A percentile compares a stretch with the other conserved stretches of the same genome.
Evolutionary conservation across 2,113 vertebrate species (phyloP).

Genomic region (Sula dactylatra): DNA sequence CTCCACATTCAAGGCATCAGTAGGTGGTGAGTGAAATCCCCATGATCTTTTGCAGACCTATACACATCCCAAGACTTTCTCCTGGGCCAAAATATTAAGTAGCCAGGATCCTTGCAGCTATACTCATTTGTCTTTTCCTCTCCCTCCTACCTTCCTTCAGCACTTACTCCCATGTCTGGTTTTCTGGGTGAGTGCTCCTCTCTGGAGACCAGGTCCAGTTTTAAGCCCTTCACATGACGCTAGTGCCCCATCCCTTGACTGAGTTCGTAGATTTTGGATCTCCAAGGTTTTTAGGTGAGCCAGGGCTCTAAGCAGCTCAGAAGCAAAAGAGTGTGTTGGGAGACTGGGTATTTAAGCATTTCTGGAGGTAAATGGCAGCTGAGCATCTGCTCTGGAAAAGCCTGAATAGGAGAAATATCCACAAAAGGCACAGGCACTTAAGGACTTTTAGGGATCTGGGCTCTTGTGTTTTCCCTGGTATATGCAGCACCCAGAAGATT

Average conservation of each 20-base stretch:
- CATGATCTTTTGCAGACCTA: neutral
- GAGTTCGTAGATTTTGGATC: neutral
- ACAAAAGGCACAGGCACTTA: neutral
- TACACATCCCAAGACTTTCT: neutral
- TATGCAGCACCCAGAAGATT: neutral
- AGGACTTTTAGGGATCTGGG: neutral
- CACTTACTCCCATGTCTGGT: neutral
- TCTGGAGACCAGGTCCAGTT: neutral
- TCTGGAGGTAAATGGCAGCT: neutral
- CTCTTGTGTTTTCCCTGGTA: neutral
- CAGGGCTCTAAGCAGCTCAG: neutral
- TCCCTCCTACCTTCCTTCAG: neutral
- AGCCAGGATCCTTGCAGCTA: neutral
- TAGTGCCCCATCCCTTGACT: neutral
- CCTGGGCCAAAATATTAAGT: neutral
- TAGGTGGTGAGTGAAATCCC: neutral
- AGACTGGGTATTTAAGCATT: neutral
- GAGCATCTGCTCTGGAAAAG: neutral
- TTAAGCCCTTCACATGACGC: neutral
- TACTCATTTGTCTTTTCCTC: rapidly evolving
- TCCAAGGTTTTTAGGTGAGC: neutral
- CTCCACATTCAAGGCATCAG: neutral
- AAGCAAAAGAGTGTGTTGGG: rapidly evolving
- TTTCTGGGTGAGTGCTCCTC: neutral
- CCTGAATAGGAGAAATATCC: neutral